Percentiles rank a stretch among this genome's conserved stretches.
Conservation (phyloP, 2,797 vertebrate genomes). For the Anguilla megastoma region DNA sequence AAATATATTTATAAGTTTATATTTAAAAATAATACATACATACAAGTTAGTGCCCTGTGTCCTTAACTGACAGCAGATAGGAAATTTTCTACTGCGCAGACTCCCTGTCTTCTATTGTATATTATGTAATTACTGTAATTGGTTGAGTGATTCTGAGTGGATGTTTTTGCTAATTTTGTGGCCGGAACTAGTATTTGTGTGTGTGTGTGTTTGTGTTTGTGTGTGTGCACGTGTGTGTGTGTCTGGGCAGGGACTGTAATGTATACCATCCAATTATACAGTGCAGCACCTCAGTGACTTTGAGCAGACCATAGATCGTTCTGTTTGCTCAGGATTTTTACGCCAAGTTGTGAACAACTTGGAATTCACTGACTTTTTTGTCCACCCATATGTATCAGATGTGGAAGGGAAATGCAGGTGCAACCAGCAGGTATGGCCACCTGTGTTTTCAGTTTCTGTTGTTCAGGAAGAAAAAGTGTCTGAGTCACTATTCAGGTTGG, state of each 20-base stretch:
- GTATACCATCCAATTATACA: slow-evolving; percentile 36
- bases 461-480: neutral
- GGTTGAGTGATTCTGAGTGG: slow-evolving; percentile 4
- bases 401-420: slow-evolving; percentile 45
- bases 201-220: neutral
- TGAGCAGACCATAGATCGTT: slow-evolving; percentile 32
- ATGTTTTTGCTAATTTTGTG: slow-evolving; percentile 11
- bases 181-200: neutral
- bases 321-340: slow-evolving; percentile 27
- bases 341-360: slow-evolving; percentile 13
- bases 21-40: neutral
- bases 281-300: slow-evolving; percentile 34
- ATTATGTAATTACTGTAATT: slow-evolving; percentile 31
- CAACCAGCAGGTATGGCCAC: slow-evolving; percentile 49
- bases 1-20: slow-evolving; percentile 18
- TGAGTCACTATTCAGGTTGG: neutral
- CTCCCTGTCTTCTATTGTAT: slow-evolving; percentile 24
- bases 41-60: slow-evolving; percentile 18
- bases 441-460: neutral
- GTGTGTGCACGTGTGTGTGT: slow-evolving; percentile 10
- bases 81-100: slow-evolving; percentile 19
- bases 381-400: slow-evolving; percentile 14
- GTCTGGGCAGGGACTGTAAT: slow-evolving; percentile 36
- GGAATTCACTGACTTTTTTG: slow-evolving; percentile 17
- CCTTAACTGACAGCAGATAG: slow-evolving; percentile 13